A percentile compares a stretch with the other conserved stretches of the same genome.
Conservation (phyloP, 1,140 invertebrate genomes). For the Ceratitis capitata region DNA sequence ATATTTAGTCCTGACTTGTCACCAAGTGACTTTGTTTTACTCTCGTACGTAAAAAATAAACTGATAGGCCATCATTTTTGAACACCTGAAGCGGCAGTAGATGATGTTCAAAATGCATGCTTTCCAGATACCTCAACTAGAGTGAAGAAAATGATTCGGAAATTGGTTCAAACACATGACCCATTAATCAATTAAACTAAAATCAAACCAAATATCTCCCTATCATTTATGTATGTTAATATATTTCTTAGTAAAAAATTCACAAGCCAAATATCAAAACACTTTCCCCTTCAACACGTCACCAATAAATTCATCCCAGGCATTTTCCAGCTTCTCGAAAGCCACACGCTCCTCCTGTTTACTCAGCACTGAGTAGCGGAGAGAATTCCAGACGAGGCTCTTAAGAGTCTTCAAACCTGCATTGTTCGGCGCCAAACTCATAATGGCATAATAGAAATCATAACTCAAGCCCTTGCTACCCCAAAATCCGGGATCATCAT, state of each 20-base stretch:
- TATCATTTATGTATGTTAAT: not conserved
- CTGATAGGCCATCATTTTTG: too few species aligned
- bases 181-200: too few species aligned
- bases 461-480: slow-evolving; percentile 72
- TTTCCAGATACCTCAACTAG: too few species aligned
- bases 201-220: not conserved
- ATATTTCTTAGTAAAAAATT: not conserved
- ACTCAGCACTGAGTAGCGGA: slow-evolving; percentile 60
- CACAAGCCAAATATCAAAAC: not conserved
- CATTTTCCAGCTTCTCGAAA: not conserved
- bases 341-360: not conserved
- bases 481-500: slow-evolving; percentile 78
- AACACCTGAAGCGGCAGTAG: too few species aligned
- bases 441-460: slow-evolving; percentile 79
- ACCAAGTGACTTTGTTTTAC: too few species aligned
- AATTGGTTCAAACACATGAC: not conserved
- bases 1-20: too few species aligned
- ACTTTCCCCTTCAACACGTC: not conserved
- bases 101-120: too few species aligned
- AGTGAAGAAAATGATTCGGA: not conserved
- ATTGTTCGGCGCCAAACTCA: slow-evolving; percentile 72
- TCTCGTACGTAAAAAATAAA: too few species aligned
- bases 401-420: slow-evolving; percentile 74
- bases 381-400: slow-evolving; percentile 76
- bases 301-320: not conserved